phyloP scores from a whole-genome alignment of 2,888 invertebrate genomes.

The Atrina japonica region DNA sequence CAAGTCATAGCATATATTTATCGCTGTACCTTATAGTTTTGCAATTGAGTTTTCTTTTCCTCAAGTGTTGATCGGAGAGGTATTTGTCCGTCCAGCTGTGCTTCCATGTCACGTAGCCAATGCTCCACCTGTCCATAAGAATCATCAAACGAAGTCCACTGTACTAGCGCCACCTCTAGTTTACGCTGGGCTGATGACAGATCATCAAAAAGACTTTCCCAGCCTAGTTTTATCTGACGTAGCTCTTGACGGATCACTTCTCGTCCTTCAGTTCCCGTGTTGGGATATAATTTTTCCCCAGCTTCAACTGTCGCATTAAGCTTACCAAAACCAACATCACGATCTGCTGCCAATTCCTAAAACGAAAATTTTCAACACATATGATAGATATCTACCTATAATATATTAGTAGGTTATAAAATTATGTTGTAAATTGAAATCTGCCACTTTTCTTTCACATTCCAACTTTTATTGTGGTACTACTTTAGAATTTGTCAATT shows the following conservation, averaged over 20 bases:
- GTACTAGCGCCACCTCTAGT: conserved; percentile 92
- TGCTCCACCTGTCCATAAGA: conserved; percentile 88
- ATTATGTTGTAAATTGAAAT: too few species aligned
- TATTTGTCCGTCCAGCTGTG: conserved; percentile 88
- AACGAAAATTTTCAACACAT: too few species aligned
- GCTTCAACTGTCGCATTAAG: conserved; percentile 88
- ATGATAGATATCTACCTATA: too few species aligned
- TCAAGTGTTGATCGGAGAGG: conserved; percentile 92
- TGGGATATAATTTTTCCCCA: conserved; percentile 94
- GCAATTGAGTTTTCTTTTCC: conserved; percentile 91
- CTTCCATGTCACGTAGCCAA: conserved; percentile 90
- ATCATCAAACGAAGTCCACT: conserved; percentile 96
- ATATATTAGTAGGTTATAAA: too few species aligned
- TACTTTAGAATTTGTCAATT: too few species aligned
- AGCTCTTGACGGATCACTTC: conserved; percentile 93
- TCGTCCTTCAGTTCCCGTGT: conserved; percentile 94
- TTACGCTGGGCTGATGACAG: conserved; percentile 92
- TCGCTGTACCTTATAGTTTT: conserved; percentile 72
- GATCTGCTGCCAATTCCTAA: conserved; percentile 84
- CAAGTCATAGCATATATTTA: too few species aligned
- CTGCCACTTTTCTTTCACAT: too few species aligned
- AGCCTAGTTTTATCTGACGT: conserved; percentile 89
- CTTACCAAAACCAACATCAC: conserved; percentile 91
- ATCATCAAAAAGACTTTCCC: conserved; percentile 93
- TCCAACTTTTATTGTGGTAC: too few species aligned